Conservation (phyloP, 2,797 vertebrate genomes). For the Amniataba percoides region DNA sequence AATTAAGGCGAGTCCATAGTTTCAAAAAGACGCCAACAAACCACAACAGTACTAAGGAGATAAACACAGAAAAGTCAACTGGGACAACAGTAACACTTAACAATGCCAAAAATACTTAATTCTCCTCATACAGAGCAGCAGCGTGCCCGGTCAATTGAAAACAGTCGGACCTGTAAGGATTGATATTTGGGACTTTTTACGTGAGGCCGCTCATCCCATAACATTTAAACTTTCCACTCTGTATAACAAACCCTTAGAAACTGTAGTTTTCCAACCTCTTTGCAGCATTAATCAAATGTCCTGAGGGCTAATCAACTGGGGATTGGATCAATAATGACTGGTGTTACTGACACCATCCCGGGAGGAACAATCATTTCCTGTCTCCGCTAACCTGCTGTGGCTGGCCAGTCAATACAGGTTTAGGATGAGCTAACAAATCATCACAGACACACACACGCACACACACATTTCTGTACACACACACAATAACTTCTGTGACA, state of each 20-base stretch:
- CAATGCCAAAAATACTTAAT: constrained; percentile 27
- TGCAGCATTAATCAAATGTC: constrained; percentile 75
- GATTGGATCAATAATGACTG: constrained; percentile 65
- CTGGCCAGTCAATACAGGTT: constrained; percentile 69
- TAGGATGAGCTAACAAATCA: constrained; percentile 57
- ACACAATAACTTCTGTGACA: constrained; percentile 14
- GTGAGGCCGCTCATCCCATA: constrained; percentile 13
- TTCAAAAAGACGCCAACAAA: constrained; percentile 53
- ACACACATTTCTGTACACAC: background rate
- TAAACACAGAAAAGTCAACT: constrained; percentile 47
- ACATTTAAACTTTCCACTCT: constrained; percentile 11
- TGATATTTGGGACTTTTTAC: background rate
- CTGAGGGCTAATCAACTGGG: constrained; percentile 58
- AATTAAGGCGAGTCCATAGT: constrained; percentile 64
- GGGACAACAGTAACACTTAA: constrained; percentile 50
- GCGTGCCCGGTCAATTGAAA: constrained; percentile 13
- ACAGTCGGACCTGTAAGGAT: constrained; percentile 1
- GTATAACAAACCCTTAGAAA: constrained; percentile 43
- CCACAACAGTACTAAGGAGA: constrained; percentile 36
- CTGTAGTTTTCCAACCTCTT: constrained; percentile 23
- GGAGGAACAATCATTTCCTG: constrained; percentile 72
- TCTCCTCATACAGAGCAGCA: constrained; percentile 14
- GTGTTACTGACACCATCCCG: constrained; percentile 59
- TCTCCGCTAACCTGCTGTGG: constrained; percentile 69
- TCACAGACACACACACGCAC: constrained; percentile 25